Conservation (phyloP, 2,888 invertebrate genomes). For the Phyllotreta cruciferae region DNA sequence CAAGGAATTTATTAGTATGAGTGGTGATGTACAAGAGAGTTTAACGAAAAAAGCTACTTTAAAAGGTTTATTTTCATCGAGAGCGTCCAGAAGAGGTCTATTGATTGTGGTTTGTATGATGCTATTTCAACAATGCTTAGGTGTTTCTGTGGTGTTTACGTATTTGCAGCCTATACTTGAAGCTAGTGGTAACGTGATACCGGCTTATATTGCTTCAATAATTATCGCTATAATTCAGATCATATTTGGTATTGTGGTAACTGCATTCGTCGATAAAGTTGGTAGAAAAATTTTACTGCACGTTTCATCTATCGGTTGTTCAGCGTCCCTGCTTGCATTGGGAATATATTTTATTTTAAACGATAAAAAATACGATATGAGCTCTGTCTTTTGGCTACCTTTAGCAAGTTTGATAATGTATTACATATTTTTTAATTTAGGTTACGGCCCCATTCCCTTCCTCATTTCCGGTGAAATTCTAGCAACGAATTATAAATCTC, state of each 20-base stretch:
- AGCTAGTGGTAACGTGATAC: constrained; percentile 53
- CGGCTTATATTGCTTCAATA: constrained; percentile 72
- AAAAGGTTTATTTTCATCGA: constrained; percentile 24
- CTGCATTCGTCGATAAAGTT: constrained; percentile 76
- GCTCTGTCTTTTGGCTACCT: constrained; percentile 70
- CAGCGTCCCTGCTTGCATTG: constrained; percentile 69
- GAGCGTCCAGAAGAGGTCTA: constrained; percentile 49
- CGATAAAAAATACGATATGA: constrained; percentile 32
- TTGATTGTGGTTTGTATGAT: constrained; percentile 52
- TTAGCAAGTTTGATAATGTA: constrained; percentile 72
- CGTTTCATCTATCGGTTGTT: constrained; percentile 70
- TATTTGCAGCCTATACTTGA: constrained; percentile 75
- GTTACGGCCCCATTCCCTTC: constrained; percentile 80
- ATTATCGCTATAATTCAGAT: constrained; percentile 79
- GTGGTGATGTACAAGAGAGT: constrained; percentile 4
- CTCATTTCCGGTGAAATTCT: constrained; percentile 83
- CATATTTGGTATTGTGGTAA: constrained; percentile 72
- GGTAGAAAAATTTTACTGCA: constrained; percentile 76
- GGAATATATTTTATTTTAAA: constrained; percentile 70
- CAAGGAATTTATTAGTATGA: constrained; percentile 10
- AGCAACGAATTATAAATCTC: constrained; percentile 75
- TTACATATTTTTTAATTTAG: constrained; percentile 72
- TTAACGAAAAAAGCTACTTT: constrained; percentile 4
- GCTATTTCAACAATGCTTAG: constrained; percentile 57
- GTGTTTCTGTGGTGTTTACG: constrained; percentile 78